A percentile compares a stretch with the other conserved stretches of the same genome.
Evolutionary conservation across 2,113 vertebrate genomes (phyloP).

Genomic region (Lampris megalopsis): DNA sequence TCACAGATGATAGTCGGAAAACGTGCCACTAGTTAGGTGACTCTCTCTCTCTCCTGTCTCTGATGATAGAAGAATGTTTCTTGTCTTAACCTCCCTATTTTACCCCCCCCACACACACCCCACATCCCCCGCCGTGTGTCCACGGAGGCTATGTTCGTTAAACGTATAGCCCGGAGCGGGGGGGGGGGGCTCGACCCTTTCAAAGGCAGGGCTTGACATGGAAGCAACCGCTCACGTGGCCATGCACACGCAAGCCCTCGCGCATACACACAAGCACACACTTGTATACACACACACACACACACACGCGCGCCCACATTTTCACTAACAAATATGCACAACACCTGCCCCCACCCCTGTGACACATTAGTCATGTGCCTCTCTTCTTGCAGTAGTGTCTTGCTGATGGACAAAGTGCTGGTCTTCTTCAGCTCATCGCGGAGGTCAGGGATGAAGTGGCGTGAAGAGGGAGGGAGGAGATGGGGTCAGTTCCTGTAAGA

Average conservation of each 20-base stretch:
- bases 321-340: not conserved
- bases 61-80: not conserved
- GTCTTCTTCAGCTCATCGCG: constrained; percentile 35
- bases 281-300: not conserved
- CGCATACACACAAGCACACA: not conserved
- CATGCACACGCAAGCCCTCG: not conserved
- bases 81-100: no score
- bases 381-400: constrained; percentile 2
- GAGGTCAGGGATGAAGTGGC: constrained; percentile 46
- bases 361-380: no score
- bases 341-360: no score
- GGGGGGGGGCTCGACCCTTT: not conserved
- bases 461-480: constrained; percentile 56
- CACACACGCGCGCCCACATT: not conserved
- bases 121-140: not conserved
- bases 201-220: not conserved
- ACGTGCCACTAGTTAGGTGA: constrained; percentile 9
- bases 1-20: no score
- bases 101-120: no score
- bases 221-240: not conserved
- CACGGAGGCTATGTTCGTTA: not conserved
- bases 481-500: constrained; percentile 48
- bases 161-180: not conserved
- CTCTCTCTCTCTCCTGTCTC: constrained; percentile 15
- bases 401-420: constrained; percentile 39